Evolutionary conservation across 2,797 vertebrate species (phyloP), one percentile per base, ranked within the genome.

Genomic region (Gymnothorax reevesii): DNA sequence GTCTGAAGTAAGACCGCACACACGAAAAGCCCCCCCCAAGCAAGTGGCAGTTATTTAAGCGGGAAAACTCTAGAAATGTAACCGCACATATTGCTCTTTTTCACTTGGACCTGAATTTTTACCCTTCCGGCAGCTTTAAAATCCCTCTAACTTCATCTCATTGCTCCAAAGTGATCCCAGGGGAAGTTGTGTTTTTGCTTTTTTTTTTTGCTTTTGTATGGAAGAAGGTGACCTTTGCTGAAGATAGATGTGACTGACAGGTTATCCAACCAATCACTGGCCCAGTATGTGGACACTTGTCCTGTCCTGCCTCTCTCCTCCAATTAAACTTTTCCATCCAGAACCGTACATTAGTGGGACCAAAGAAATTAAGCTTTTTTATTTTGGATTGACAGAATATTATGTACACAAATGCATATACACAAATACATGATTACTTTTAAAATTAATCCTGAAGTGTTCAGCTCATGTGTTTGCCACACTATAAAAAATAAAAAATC

Each of bases 41-140:
- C 62, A 66, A n/a, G 42, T 69, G 1, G 1, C 33, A 42, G 33
- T 86, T 82, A 86, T 84, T 84, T 83, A 88, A 60, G 77, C 60
- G 69, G 84, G 82, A 83, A 88, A 87, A 42, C 88, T 84, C 85
- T 86, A 87, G 86, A 87, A 88, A 86, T 88, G 79, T 86, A 89
- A 87, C 12, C 84, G 83, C 87, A 85, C 69, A 73, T 90, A 89
- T 89, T 84, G 89, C 89, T 91, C 87, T 22, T 73, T 84, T 33
- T 84, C 88, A 87, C 86, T 88, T 89, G 88, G 33, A 42, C 17
- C 52, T 79, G 75, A 79, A 22, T 55, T 22, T 20, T 8, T 3
- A 22, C 49, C 49, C 7, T 54, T 17, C 60, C 3, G 60, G 33
- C 15, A 22, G 60, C 60, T 77, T 77, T 13, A 17, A 42, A 73